phyloP scores from a whole-genome alignment of 2,888 invertebrate genomes.

The Watsonalla cultraria region DNA sequence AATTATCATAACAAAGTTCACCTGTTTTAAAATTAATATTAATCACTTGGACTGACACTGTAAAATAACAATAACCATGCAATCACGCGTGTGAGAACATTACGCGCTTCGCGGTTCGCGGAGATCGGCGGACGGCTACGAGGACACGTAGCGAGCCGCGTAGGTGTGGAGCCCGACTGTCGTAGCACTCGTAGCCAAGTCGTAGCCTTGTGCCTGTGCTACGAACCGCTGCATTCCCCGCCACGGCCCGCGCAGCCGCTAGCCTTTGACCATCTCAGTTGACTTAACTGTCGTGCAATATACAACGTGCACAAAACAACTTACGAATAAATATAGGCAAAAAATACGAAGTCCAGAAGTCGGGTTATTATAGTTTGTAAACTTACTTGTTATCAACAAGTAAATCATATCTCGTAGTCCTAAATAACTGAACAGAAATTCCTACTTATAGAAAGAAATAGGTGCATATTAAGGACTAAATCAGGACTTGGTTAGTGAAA shows the following conservation, averaged over 20 bases:
- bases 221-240: slow-evolving; percentile 42
- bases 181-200: slow-evolving; percentile 18
- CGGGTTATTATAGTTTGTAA: too few species aligned
- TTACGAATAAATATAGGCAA: slow-evolving; percentile 12
- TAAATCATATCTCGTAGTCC: background rate
- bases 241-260: slow-evolving; percentile 65
- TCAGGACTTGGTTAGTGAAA: too few species aligned
- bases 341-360: too few species aligned
- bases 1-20: slow-evolving; percentile 51
- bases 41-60: slow-evolving; percentile 65
- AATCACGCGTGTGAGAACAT: slow-evolving; percentile 59
- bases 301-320: slow-evolving; percentile 24
- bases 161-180: slow-evolving; percentile 52
- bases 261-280: slow-evolving; percentile 7
- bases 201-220: slow-evolving; percentile 20
- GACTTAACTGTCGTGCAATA: slow-evolving; percentile 11
- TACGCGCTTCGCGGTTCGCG: slow-evolving; percentile 40
- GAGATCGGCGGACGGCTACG: slow-evolving; percentile 15
- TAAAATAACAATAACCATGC: slow-evolving; percentile 54
- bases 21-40: slow-evolving; percentile 60
- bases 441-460: too few species aligned
- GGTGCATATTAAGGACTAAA: too few species aligned
- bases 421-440: too few species aligned
- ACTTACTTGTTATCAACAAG: background rate
- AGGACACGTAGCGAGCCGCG: slow-evolving; percentile 28